Base-by-base conservation (phyloP, 1,140 invertebrate species). In the Dendrolimus punctatus region DNA sequence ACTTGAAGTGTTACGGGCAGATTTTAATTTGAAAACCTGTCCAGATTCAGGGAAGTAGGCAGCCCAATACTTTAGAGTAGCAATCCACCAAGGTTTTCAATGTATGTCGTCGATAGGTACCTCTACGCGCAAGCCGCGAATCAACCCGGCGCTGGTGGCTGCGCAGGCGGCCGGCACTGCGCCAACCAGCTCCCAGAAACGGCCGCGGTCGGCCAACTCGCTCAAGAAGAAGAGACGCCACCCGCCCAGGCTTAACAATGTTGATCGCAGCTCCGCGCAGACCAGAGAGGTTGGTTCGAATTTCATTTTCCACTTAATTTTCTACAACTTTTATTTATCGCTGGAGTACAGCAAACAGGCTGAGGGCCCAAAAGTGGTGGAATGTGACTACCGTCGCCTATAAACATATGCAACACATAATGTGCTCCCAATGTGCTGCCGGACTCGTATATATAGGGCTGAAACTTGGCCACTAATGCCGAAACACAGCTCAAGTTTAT, bases 131-230 rank as follows among this genome's bases (percentile, higher is more conserved):
- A 98, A 98, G 86, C 97, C 96, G 58, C 91, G 96, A 64, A 93
- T 98, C 69, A 98, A 98, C 89, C 95, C 95, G 37, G 95, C 98
- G 78, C 86, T 98, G 67, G 96, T 96, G 65, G 96, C 96, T n/a
- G 95, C 97, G 71, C 96, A 98, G 89, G 94, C 95, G 50, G 92
- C 92, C 51, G 90, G 81, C 8, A 83, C 79, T 0, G 80, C 81
- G 37, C 77, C 79, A 41, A 82, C 75, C 39, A 79, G 76, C 63
- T 80, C 79, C 5, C 77, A 80, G 66, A 81, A 83, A 53, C 53
- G 80, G 41, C 80, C 80, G 0, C 46, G 78, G 6, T 85, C 80
- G 0, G 73, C 80, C 40, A 83, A 80, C 54, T 81, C 76, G 5
- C 71, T 73, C 61, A 80, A 83, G 60, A 81, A 82, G 87, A 85